Conservation (phyloP, 2,888 invertebrate species). For the Hydrotaea diabolus region DNA sequence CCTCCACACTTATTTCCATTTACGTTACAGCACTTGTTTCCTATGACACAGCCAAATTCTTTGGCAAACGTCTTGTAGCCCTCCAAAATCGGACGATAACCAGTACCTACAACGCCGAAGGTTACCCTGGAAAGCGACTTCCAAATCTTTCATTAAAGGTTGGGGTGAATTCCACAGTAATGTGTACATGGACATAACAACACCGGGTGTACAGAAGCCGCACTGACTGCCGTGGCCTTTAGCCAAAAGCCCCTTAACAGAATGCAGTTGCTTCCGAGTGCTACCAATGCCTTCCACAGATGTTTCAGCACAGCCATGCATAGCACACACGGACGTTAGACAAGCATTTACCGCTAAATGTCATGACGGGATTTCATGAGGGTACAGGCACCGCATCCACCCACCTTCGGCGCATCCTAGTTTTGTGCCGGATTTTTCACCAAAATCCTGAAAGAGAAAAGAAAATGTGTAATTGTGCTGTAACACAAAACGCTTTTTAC, state of each 20-base stretch:
- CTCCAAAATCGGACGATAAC: constrained; percentile 95
- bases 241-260: constrained; percentile 93
- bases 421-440: too few species aligned
- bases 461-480: too few species aligned
- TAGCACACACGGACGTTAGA: constrained; percentile 90
- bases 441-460: too few species aligned
- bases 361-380: constrained; percentile 92
- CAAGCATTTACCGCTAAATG: constrained; percentile 95
- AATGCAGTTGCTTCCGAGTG: constrained; percentile 88
- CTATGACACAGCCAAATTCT: constrained; percentile 85
- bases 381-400: constrained; percentile 97
- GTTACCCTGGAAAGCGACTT: constrained; percentile 90
- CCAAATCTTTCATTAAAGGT: constrained; percentile 89
- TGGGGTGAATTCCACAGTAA: constrained; percentile 87
- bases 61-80: constrained; percentile 92
- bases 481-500: too few species aligned
- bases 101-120: constrained; percentile 96
- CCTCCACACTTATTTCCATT: constrained; percentile 70
- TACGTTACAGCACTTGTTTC: constrained; percentile 85
- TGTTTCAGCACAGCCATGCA: constrained; percentile 94
- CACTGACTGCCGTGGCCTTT: constrained; percentile 97
- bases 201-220: constrained; percentile 97
- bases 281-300: constrained; percentile 97
- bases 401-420: constrained; percentile 96
- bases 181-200: constrained; percentile 98